phyloP scores from a whole-genome alignment of 1,140 invertebrate genomes.

The Drosophila orosa region DNA sequence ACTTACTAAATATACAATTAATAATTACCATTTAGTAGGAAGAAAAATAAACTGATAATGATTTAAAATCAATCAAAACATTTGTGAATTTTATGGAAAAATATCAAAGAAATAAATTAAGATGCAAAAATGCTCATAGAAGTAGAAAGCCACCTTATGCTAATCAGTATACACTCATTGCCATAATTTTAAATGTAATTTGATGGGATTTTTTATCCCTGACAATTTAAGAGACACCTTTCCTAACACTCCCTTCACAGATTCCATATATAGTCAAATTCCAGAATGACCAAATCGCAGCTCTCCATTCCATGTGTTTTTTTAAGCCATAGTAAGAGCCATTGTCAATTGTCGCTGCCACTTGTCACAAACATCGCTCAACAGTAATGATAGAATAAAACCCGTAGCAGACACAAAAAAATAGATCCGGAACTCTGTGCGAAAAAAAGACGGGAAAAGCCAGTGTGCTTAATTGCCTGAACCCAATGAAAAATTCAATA shows the following conservation, averaged over 20 bases:
- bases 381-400: not conserved
- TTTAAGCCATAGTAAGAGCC: slow-evolving; percentile 9
- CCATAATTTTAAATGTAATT: not conserved
- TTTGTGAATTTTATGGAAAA: too few species aligned
- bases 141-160: too few species aligned
- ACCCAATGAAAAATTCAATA: slow-evolving; percentile 56
- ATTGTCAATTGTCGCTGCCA: slow-evolving; percentile 22
- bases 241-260: too few species aligned
- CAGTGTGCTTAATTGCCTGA: slow-evolving; percentile 51
- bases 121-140: too few species aligned
- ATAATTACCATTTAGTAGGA: not conserved
- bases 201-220: not conserved
- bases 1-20: not conserved
- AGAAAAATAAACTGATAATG: not conserved
- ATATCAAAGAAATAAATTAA: too few species aligned
- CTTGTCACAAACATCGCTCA: slow-evolving; percentile 25
- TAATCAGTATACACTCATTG: too few species aligned
- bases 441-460: slow-evolving; percentile 12
- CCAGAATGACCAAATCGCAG: slow-evolving; percentile 2
- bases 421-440: not conserved
- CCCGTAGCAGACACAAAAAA: slow-evolving; percentile 3
- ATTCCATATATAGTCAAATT: too few species aligned
- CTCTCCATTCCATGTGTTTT: slow-evolving; percentile 3
- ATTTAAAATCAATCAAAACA: not conserved
- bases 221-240: not conserved